Conservation (phyloP, 2,113 vertebrate genomes). For the Ovis canadensis region DNA sequence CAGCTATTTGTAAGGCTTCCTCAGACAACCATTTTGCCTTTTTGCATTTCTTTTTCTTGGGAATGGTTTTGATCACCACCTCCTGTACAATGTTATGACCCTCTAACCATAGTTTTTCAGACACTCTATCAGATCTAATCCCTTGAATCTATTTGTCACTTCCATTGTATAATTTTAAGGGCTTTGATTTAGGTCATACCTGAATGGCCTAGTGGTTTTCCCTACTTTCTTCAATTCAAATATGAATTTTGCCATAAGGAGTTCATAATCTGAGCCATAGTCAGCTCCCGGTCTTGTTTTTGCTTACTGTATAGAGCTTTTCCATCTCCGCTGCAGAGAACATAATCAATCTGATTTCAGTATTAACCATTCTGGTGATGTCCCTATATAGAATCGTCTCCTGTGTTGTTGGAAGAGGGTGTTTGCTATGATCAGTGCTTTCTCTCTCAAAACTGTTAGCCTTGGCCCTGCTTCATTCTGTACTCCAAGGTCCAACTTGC, state of each 20-base stretch:
- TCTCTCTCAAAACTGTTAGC: not conserved
- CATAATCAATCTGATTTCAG: not conserved
- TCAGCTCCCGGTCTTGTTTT: not conserved
- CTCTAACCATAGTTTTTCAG: not conserved
- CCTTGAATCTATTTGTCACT: not conserved
- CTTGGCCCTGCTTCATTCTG: not conserved
- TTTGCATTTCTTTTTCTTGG: not conserved
- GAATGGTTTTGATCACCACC: not conserved
- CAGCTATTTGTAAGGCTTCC: not conserved
- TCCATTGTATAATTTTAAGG: not conserved
- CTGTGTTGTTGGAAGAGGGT: not conserved
- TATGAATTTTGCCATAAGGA: not conserved
- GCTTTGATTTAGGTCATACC: not conserved
- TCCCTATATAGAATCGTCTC: not conserved
- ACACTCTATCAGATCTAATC: not conserved
- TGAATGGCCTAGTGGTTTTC: not conserved
- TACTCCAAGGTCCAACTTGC: not conserved
- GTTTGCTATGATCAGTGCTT: not conserved
- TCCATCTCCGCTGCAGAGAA: not conserved
- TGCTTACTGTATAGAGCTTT: not conserved
- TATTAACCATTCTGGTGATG: not conserved
- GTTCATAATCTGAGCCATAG: not conserved
- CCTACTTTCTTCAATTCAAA: not conserved
- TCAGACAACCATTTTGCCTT: not conserved
- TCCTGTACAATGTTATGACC: not conserved